These are phyloP conservation scores for Bos taurus DNA, from an alignment of 2,113 vertebrate genomes.

Conservation along the genomic window DNA sequence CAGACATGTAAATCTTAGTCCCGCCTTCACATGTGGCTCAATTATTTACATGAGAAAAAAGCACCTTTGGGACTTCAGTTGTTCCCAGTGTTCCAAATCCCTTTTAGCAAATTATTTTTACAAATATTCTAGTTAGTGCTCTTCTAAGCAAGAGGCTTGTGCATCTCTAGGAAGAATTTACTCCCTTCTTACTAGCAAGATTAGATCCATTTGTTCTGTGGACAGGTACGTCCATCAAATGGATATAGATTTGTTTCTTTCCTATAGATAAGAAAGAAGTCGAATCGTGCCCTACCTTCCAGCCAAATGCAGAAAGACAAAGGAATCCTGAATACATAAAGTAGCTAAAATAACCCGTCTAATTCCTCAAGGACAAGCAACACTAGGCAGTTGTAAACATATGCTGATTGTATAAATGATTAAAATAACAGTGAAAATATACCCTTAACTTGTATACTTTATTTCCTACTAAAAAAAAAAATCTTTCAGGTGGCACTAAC, in stretches of 20 bases:
- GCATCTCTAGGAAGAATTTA: background rate
- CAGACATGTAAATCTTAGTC: background rate
- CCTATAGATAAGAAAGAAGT: conserved; percentile 1
- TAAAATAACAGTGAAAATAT: background rate
- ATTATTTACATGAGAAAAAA: background rate
- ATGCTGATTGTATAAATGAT: background rate
- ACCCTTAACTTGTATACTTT: background rate
- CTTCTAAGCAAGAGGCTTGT: background rate
- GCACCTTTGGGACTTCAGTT: background rate
- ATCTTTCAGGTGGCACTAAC: background rate
- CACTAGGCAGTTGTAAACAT: background rate
- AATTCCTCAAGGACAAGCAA: background rate
- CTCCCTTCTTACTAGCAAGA: background rate
- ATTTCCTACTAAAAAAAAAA: background rate
- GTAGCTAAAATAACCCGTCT: background rate
- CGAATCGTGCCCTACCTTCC: background rate
- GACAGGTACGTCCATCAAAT: background rate
- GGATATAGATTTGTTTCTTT: background rate
- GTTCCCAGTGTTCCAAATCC: background rate
- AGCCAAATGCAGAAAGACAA: background rate
- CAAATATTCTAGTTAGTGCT: background rate
- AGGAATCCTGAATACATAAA: background rate
- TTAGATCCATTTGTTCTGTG: background rate
- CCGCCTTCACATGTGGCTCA: background rate
- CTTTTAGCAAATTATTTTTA: background rate